Percentiles rank a stretch among this genome's conserved stretches.
These are phyloP conservation scores for Drosophila emarginata DNA, from an alignment of 2,888 invertebrate species.

Conservation along the genomic window DNA sequence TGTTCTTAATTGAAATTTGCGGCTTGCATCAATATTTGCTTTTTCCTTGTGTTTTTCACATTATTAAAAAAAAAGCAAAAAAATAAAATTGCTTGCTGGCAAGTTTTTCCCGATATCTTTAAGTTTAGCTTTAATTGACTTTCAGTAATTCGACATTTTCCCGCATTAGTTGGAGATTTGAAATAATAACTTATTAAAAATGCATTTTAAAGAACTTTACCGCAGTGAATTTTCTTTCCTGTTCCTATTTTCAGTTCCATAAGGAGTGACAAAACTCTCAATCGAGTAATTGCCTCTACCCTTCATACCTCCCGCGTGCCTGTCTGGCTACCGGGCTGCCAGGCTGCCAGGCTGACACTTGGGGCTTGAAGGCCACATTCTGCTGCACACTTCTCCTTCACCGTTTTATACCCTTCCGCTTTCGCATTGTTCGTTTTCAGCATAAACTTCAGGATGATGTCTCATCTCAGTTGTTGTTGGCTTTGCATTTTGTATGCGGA, in stretches of 20 bases:
- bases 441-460: constrained; percentile 19
- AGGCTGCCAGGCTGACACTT: constrained; percentile 72
- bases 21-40: constrained; percentile 80
- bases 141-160: constrained; percentile 16
- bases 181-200: constrained; percentile 75
- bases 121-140: constrained; percentile 46
- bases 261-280: constrained; percentile 36
- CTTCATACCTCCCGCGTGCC: constrained; percentile 56
- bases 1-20: constrained; percentile 81
- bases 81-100: constrained; percentile 39
- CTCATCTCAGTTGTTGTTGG: constrained; percentile 38
- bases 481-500: constrained; percentile 73
- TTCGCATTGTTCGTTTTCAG: constrained; percentile 12
- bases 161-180: not conserved
- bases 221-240: not conserved
- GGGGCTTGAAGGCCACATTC: constrained; percentile 56
- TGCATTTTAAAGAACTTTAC: constrained; percentile 71
- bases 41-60: constrained; percentile 78
- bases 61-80: constrained; percentile 62
- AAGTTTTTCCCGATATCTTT: constrained; percentile 61
- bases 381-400: constrained; percentile 38
- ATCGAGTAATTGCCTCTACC: constrained; percentile 39
- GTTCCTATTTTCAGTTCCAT: not conserved
- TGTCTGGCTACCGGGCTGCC: constrained; percentile 69
- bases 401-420: constrained; percentile 1